Conservation (phyloP, 2,888 invertebrate genomes). For the Punctoribates punctum region DNA sequence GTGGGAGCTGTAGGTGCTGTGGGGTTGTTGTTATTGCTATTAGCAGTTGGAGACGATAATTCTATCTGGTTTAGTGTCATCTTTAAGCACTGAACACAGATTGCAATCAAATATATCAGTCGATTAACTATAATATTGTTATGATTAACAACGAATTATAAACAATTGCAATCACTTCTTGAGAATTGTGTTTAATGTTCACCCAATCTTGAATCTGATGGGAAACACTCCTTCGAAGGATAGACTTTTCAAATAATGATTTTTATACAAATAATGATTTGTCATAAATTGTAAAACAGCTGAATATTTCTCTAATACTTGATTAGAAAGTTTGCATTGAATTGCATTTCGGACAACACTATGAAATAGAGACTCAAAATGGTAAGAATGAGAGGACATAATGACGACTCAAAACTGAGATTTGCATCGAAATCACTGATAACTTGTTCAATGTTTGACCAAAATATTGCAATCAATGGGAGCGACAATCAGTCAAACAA, state of each 20-base stretch:
- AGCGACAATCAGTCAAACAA: too few relatives aligned
- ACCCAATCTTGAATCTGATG: background rate
- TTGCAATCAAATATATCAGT: background rate
- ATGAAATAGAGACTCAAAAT: background rate
- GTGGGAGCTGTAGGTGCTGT: background rate
- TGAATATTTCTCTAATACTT: background rate
- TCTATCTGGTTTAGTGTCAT: slow-evolving; percentile 20
- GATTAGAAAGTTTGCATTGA: background rate
- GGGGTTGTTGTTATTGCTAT: background rate
- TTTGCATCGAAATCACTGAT: too few relatives aligned
- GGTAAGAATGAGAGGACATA: background rate
- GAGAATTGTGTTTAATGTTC: background rate
- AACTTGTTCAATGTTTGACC: too few relatives aligned
- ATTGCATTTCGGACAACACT: background rate
- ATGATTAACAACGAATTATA: background rate
- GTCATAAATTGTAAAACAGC: background rate
- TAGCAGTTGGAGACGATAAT: background rate
- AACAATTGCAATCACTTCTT: background rate
- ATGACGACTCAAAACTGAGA: background rate
- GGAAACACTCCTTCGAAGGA: background rate
- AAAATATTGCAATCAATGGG: too few relatives aligned
- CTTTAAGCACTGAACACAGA: background rate
- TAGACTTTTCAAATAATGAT: background rate
- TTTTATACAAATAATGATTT: background rate
- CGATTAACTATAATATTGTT: background rate